phyloP scores from a whole-genome alignment of 2,797 vertebrate species.

The Tauraco hartlaubi region DNA sequence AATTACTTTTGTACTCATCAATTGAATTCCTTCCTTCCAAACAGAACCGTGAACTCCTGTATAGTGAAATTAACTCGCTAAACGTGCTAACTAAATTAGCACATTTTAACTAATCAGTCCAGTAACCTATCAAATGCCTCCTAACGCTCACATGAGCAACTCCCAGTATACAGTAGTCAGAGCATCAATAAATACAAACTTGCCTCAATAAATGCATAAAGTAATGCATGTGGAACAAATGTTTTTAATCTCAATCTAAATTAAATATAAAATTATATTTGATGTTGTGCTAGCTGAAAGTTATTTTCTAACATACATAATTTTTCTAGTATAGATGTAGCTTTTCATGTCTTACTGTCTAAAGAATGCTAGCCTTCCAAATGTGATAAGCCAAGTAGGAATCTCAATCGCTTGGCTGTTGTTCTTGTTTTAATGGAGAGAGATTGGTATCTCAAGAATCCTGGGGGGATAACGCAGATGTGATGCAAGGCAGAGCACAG shows the following conservation, averaged over 20 bases:
- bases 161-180: neutral
- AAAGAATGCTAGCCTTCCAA: neutral
- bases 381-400: neutral
- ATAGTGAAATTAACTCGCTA: neutral
- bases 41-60: fast-evolving
- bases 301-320: neutral
- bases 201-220: neutral
- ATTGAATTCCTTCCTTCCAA: neutral
- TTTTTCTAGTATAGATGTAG: neutral
- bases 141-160: neutral
- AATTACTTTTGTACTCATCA: neutral
- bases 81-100: neutral
- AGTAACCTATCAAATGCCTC: neutral
- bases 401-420: neutral
- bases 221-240: neutral
- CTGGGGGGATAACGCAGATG: constrained; percentile 11
- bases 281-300: neutral
- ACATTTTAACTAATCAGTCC: neutral
- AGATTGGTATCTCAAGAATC: constrained; percentile 70
- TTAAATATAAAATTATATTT: neutral
- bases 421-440: neutral
- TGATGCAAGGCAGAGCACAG: constrained; percentile 53
- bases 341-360: neutral
- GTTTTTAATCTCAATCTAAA: neutral
- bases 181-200: neutral